Evolutionary conservation across 1,140 invertebrate species (phyloP).

Genomic region (Bathynomus jamesi): DNA sequence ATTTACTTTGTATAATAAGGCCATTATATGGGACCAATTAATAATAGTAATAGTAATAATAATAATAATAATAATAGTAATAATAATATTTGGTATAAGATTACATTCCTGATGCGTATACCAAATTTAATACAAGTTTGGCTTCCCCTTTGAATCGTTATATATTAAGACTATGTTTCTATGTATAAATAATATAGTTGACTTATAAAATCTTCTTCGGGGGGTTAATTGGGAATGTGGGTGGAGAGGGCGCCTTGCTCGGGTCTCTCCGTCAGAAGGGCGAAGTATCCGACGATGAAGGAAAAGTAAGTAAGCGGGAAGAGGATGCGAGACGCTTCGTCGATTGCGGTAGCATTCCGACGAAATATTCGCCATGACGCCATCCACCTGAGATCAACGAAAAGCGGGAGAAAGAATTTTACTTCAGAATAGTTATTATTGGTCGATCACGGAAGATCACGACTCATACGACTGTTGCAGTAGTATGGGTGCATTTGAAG

Average conservation of each 20-base stretch:
- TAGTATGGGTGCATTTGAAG: too few species aligned
- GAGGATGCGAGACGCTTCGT: constrained; percentile 27
- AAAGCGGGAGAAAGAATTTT: too few species aligned
- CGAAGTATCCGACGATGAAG: constrained; percentile 31
- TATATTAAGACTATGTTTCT: too few species aligned
- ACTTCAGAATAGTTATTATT: too few species aligned
- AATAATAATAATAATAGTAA: not conserved
- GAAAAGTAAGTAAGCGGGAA: constrained; percentile 34
- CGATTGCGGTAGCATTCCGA: constrained; percentile 26
- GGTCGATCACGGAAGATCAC: too few species aligned
- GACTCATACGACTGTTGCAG: too few species aligned
- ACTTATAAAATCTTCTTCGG: too few species aligned
- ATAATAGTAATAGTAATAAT: not conserved
- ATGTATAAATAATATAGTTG: too few species aligned
- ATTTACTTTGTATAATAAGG: too few species aligned
- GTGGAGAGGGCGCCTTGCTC: constrained; percentile 17
- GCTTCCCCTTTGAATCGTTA: too few species aligned
- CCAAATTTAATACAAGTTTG: too few species aligned
- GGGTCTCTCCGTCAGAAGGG: constrained; percentile 22
- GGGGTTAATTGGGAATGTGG: constrained; percentile 8
- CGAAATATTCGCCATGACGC: constrained; percentile 23
- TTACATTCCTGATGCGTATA: not conserved
- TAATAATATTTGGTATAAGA: not conserved
- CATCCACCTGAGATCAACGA: constrained; percentile 2
- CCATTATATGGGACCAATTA: not conserved